Evolutionary conservation across 2,797 vertebrate genomes (phyloP).

Genomic region (Eremophila alpestris): DNA sequence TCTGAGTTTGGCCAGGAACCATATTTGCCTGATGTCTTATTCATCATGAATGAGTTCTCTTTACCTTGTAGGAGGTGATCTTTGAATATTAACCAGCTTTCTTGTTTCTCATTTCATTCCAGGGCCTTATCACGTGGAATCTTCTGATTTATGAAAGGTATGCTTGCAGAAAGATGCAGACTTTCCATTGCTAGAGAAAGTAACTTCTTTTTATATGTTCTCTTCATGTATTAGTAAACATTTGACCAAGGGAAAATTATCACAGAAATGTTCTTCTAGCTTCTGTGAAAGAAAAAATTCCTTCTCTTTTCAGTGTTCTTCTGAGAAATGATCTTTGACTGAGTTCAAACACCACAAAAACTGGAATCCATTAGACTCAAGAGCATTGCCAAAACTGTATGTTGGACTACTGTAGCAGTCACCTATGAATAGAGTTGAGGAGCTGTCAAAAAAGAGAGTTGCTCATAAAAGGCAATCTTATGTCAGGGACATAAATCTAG

Average conservation of each 20-base stretch:
- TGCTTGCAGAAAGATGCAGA: not conserved
- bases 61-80: not conserved
- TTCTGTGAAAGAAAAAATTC: not conserved
- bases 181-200: not conserved
- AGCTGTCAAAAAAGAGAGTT: slow-evolving; percentile 18
- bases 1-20: not conserved
- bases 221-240: not conserved
- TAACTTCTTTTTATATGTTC: not conserved
- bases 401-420: not conserved
- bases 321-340: not conserved
- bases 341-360: not conserved
- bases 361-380: not conserved
- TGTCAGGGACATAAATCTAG: not conserved
- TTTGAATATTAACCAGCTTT: not conserved
- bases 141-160: not conserved
- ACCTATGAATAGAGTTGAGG: not conserved
- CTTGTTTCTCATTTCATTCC: not conserved
- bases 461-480: not conserved
- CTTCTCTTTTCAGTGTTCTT: not conserved
- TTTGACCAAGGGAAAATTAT: not conserved
- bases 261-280: not conserved
- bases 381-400: not conserved
- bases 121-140: not conserved
- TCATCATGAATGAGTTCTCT: not conserved
- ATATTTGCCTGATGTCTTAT: not conserved